Base-by-base conservation (phyloP, 2,113 vertebrate species). In the Boleophthalmus pectinirostris region DNA sequence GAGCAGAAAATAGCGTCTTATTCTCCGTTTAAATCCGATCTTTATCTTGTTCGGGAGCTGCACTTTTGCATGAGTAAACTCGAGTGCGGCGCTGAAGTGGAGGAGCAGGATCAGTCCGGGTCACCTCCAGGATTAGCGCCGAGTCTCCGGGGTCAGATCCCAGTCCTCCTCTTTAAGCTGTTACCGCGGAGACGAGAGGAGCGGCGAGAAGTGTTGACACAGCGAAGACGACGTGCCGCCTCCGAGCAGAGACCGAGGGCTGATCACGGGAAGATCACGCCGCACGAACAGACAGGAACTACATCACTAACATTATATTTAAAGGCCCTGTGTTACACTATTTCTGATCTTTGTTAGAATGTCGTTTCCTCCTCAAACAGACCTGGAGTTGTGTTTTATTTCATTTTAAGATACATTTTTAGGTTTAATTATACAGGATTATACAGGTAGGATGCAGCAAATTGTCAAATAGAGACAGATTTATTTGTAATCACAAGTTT, bases 101-200 rank as follows among this genome's bases (percentile, higher is more conserved):
- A 57, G n/a, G 21, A 58, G 13, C 82, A 70, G 87, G 89, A 84
- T 73, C 73, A 68, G 74, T 69, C n/a, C 64, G 80, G 73, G 80
- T 79, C 81, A 84, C 68, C 14, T 9, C 64, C 5, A 68, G 73
- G 73, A 79, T 73, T 24, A 47, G 54, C 58, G 58, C 76, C 68
- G 64, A 68, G 56, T 75, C 74, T 78, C 72, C 35, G 15, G 73
- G 71, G 74, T 69, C 72, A 68, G 74, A 73, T 84, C 78, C 83
- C 81, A 63, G 18, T 74, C 78, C 69, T 60, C 68, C 79, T 61
- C 68, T 82, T 29, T 51, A 81, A 79, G 20, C 75, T 66, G 25
- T 72, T 49, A 43, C 38, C 75, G 70, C 70, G 69, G 49, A 45
- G 25, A 67, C 35, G 58, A 66, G 56, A 43, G 38, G 51, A n/a